These are phyloP conservation scores for Oscarella lobularis DNA, from an alignment of 37 sponge, comb jelly and placozoan species.

Conservation along the genomic window DNA sequence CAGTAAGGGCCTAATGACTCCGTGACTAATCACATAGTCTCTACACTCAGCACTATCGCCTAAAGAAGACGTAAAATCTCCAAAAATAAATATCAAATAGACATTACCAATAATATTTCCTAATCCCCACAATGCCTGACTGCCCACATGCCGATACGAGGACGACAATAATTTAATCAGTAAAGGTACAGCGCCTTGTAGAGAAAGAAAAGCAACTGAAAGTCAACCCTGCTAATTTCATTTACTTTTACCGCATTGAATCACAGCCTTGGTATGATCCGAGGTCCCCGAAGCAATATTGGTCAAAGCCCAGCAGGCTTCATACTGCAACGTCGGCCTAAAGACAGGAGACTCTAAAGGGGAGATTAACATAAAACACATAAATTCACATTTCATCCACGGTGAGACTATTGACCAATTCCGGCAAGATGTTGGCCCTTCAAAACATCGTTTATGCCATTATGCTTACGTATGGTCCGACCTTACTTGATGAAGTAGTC, in stretches of 20 bases:
- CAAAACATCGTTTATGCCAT: no score
- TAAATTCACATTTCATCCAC: neutral
- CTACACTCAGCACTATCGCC: constrained; percentile 66
- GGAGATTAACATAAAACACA: no score
- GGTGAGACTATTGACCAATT: neutral
- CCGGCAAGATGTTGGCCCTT: neutral
- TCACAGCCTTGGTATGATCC: constrained; percentile 75
- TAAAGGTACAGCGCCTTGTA: constrained; percentile 62
- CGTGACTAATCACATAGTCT: constrained; percentile 66
- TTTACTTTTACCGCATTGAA: constrained; percentile 32
- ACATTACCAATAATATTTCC: constrained; percentile 74
- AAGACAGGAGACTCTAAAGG: no score
- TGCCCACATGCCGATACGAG: constrained; percentile 40
- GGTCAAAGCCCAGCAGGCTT: constrained; percentile 94
- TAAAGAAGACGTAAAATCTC: neutral
- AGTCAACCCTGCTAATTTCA: neutral
- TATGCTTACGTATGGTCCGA: no score
- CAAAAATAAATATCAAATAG: constrained; percentile 7
- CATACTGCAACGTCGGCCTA: constrained; percentile 81
- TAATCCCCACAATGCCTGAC: constrained; percentile 91
- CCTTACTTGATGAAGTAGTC: neutral
- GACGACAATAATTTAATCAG: constrained; percentile 49
- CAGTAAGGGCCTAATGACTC: constrained; percentile 73
- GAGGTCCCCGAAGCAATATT: constrained; percentile 92
- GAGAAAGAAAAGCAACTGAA: neutral